Conservation (phyloP, 2,797 vertebrate genomes). For the Sebastes jordani region DNA sequence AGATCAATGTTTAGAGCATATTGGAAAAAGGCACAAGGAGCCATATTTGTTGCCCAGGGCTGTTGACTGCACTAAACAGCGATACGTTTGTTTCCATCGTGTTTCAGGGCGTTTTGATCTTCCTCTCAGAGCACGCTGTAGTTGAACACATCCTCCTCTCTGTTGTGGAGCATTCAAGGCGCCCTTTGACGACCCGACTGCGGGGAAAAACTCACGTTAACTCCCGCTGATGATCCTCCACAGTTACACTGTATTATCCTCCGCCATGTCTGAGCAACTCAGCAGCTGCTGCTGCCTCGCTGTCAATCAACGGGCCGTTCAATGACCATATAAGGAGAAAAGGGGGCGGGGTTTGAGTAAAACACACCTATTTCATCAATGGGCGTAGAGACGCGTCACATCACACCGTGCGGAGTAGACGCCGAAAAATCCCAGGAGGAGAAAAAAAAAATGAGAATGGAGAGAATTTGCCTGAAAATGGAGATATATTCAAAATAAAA, state of each 20-base stretch:
- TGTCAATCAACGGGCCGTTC: conserved; percentile 84
- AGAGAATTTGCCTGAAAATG: conserved; percentile 37
- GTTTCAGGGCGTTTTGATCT: conserved; percentile 65
- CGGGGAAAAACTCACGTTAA: conserved; percentile 79
- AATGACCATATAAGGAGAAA: conserved; percentile 80
- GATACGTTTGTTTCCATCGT: conserved; percentile 81
- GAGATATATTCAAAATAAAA: not conserved
- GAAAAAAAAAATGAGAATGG: conserved; percentile 62
- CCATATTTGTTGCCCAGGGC: conserved; percentile 88
- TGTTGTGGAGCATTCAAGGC: conserved; percentile 59
- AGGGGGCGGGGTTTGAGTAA: conserved; percentile 46
- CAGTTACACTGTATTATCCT: conserved; percentile 82
- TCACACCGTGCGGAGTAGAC: conserved; percentile 43
- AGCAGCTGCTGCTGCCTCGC: conserved; percentile 84
- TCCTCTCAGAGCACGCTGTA: conserved; percentile 42
- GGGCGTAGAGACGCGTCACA: conserved; percentile 65
- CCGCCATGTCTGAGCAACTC: conserved; percentile 88
- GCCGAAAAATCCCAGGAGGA: conserved; percentile 59
- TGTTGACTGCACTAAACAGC: conserved; percentile 87
- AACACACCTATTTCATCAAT: conserved; percentile 78
- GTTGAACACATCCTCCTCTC: conserved; percentile 58
- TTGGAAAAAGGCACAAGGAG: conserved; percentile 83
- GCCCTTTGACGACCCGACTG: conserved; percentile 57
- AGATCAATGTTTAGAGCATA: conserved; percentile 78
- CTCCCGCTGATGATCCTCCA: conserved; percentile 75